Evolutionary conservation across 2,888 invertebrate species (phyloP), one percentile per base, ranked within the genome.

Genomic region (Drosophila greeni): DNA sequence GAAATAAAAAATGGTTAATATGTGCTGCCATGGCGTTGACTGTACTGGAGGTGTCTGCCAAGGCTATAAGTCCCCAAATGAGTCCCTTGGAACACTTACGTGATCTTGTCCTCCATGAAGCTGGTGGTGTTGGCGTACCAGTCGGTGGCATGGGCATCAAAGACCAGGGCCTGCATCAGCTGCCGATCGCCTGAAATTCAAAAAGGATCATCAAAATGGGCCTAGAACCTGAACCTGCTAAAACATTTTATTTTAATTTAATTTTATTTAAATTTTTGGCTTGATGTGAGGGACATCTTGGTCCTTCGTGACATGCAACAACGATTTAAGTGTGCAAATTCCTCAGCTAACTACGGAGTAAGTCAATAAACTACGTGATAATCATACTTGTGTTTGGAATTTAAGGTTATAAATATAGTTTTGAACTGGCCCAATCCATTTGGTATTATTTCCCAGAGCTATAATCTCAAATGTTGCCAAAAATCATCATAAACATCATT

Each of bases 101-200:
- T 47, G 14, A 47, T 92, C 87, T 91, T 92, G 73, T 95, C 94
- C 75, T 94, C 94, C 39, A 92, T 93, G 49, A 91, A 91, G 52
- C 93, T 94, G 74, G 94, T 93, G 86, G 94, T 94, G 73, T 93
- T 92, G 75, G 94, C 93, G 87, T 96, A 96, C 93, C 95, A 95
- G 73, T 94, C 92, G 2, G 97, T 97, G 73, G 94, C 94, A 85
- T 95, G 92, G 9, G 97, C 97, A 87, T 97, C 97, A 85, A 94
- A 96, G 2, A 97, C 94, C 51, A 97, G 89, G 53, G 95, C 94
- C 85, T 94, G 93, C 88, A 97, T 93, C 54, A 97, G 90, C 76
- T 94, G 94, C 73, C 95, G 92, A 86, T 97, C 96, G 89, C 95
- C 95, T 95, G 87, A 90, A 90, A 37, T 9, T 18, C 24, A 59